Percentiles rank a stretch among this genome's conserved stretches.
Evolutionary conservation across 2,888 invertebrate genomes (phyloP).

Genomic region (Pandemis heparana): DNA sequence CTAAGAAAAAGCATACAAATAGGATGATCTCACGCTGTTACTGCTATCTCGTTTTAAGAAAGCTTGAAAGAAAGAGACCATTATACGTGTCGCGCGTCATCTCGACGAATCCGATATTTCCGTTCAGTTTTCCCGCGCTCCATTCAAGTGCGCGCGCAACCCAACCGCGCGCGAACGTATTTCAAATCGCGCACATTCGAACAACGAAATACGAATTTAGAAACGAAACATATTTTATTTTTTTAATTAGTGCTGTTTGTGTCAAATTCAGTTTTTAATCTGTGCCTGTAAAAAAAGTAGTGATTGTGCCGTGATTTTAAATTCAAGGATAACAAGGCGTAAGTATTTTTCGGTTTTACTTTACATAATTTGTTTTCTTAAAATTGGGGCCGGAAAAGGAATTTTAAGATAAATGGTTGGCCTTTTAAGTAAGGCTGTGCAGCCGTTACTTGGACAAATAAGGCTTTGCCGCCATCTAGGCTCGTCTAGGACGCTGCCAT

Average conservation of each 20-base stretch:
- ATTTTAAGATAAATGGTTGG: conserved; percentile 20
- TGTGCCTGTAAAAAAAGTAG: conserved; percentile 47
- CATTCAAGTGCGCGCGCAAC: conserved; percentile 65
- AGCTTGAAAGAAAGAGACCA: conserved; percentile 47
- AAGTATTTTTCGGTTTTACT: conserved; percentile 31
- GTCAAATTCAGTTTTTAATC: conserved; percentile 24
- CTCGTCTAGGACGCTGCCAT: conserved; percentile 31
- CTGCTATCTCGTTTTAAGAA: conserved; percentile 24
- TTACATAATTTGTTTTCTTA: conserved; percentile 11
- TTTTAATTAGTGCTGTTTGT: conserved; percentile 9
- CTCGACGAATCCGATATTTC: conserved; percentile 61
- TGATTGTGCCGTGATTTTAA: conserved; percentile 44
- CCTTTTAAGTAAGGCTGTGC: conserved; percentile 32
- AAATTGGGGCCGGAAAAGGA: conserved; percentile 19
- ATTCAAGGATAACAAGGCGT: conserved; percentile 37
- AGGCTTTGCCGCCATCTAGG: conserved; percentile 38
- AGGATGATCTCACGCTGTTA: background rate
- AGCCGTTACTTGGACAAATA: conserved; percentile 41
- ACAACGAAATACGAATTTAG: conserved; percentile 55
- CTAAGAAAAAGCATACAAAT: background rate
- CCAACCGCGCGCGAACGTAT: conserved; percentile 77
- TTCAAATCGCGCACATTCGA: conserved; percentile 60
- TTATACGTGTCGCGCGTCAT: conserved; percentile 45
- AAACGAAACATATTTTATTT: conserved; percentile 10
- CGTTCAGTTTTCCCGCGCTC: conserved; percentile 70